Conservation (phyloP, 1,140 invertebrate species). For the Penaeus indicus region DNA sequence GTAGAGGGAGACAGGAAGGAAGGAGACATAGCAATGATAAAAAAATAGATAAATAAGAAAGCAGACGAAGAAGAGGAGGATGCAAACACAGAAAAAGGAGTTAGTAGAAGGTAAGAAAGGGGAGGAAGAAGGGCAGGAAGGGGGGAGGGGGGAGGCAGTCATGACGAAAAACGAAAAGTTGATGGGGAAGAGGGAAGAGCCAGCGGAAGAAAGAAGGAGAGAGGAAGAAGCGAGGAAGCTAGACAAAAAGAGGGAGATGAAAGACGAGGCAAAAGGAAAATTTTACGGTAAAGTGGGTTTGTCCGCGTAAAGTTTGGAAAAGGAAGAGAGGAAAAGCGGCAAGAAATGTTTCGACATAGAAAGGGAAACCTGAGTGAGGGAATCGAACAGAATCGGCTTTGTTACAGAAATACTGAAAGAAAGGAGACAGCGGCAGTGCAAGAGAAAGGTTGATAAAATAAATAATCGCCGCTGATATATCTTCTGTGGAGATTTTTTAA, state of each 20-base stretch:
- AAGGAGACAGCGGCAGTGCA: too few relatives aligned
- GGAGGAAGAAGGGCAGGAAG: neutral
- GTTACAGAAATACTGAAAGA: too few relatives aligned
- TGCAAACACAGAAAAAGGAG: neutral
- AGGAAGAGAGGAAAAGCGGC: too few relatives aligned
- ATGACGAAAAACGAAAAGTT: neutral
- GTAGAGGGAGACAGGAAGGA: neutral
- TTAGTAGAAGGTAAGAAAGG: neutral
- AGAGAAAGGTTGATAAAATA: too few relatives aligned
- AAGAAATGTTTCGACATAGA: too few relatives aligned
- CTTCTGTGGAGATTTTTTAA: too few relatives aligned
- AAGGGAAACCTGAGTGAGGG: too few relatives aligned
- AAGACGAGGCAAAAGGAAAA: neutral
- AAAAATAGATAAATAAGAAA: neutral
- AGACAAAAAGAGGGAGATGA: neutral
- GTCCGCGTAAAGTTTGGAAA: too few relatives aligned
- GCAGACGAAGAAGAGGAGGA: neutral
- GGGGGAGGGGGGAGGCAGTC: neutral
- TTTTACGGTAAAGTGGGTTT: too few relatives aligned
- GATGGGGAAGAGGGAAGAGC: neutral
- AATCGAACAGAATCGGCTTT: too few relatives aligned
- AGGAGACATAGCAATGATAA: neutral
- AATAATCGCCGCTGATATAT: too few relatives aligned
- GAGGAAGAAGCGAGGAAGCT: neutral
- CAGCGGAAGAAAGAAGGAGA: constrained; percentile 6